Conservation (phyloP, 2,797 vertebrate species). For the Huso huso region DNA sequence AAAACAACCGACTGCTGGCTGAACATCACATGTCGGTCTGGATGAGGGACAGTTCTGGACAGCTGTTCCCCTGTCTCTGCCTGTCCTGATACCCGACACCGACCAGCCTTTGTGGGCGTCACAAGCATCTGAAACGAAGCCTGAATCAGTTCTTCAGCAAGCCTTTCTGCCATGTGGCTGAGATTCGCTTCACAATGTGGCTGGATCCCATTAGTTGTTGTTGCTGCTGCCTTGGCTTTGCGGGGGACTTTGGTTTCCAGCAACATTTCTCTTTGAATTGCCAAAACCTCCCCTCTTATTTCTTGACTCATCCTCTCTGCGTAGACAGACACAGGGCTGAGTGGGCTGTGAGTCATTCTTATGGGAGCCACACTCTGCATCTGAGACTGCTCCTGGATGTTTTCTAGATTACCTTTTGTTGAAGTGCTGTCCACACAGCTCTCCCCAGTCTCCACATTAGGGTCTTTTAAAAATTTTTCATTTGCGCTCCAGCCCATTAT, state of each 20-base stretch:
- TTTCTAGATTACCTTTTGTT: background rate
- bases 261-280: background rate
- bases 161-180: no score
- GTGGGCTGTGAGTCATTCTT: background rate
- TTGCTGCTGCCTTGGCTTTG: background rate
- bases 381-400: background rate
- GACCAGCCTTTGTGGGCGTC: background rate
- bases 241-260: background rate
- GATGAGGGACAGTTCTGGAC: background rate
- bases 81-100: background rate
- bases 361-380: background rate
- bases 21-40: background rate
- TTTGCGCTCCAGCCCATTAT: conserved; percentile 32
- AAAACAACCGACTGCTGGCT: background rate
- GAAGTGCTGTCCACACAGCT: background rate
- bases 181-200: background rate
- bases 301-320: background rate
- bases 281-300: background rate
- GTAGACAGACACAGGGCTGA: background rate
- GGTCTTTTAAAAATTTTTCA: background rate
- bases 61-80: background rate
- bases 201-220: background rate
- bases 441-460: background rate
- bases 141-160: background rate
- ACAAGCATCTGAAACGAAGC: background rate